Conservation (phyloP, 2,888 invertebrate genomes). For the Chromoteleia sp. region DNA sequence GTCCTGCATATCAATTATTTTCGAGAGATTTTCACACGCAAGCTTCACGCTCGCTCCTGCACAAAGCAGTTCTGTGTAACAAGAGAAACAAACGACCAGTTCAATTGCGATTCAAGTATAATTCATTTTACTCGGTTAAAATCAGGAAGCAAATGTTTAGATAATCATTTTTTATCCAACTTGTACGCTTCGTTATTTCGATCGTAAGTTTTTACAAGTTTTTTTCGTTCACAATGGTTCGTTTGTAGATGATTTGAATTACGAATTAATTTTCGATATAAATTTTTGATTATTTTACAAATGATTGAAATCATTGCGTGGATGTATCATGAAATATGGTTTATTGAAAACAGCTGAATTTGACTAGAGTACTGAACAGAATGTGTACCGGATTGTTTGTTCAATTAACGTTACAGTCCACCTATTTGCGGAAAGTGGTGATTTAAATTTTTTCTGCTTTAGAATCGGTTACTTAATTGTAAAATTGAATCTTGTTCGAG, state of each 20-base stretch:
- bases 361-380: too few relatives aligned
- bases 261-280: too few relatives aligned
- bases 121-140: neutral
- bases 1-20: slow-evolving; percentile 66
- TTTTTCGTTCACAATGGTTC: too few relatives aligned
- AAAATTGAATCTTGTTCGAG: slow-evolving; percentile 10
- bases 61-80: neutral
- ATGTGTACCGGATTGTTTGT: neutral
- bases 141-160: too few relatives aligned
- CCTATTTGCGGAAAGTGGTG: neutral
- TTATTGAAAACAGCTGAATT: too few relatives aligned
- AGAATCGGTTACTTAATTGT: slow-evolving; percentile 10
- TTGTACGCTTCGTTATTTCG: too few relatives aligned
- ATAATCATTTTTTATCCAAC: too few relatives aligned
- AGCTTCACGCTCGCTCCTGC: slow-evolving; percentile 13
- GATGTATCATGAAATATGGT: too few relatives aligned
- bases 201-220: too few relatives aligned
- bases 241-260: too few relatives aligned
- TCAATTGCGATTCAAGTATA: neutral
- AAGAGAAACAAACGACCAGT: neutral
- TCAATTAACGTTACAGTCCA: slow-evolving; percentile 13
- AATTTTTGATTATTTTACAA: too few relatives aligned
- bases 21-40: slow-evolving; percentile 41
- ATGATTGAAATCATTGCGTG: too few relatives aligned
- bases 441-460: slow-evolving; percentile 17